Evolutionary conservation across 1,140 invertebrate species (phyloP).

Genomic region (Caenorhabditis remanei): DNA sequence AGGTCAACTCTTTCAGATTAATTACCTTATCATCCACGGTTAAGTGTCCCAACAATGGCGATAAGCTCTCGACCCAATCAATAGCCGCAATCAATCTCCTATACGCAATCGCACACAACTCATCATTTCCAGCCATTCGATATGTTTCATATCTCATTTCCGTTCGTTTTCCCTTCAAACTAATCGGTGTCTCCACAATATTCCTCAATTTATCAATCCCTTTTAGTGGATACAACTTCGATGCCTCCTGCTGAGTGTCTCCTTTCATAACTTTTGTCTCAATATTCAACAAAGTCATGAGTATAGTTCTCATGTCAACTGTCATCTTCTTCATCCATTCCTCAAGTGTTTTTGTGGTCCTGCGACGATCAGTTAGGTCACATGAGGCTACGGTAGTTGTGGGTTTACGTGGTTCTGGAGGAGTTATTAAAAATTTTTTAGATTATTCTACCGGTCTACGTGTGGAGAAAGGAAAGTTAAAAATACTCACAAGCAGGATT

Average conservation of each 20-base stretch:
- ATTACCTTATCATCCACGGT: slow-evolving; percentile 70
- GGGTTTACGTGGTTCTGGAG: slow-evolving; percentile 36
- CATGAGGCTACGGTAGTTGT: background rate
- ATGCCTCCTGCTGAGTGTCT: slow-evolving; percentile 73
- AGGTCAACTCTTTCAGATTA: too few relatives aligned
- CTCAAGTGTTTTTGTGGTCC: slow-evolving; percentile 65
- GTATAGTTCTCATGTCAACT: slow-evolving; percentile 76
- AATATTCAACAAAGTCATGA: slow-evolving; percentile 76
- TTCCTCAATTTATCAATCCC: slow-evolving; percentile 72
- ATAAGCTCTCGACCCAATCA: slow-evolving; percentile 75
- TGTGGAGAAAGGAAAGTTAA: background rate
- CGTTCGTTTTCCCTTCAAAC: slow-evolving; percentile 72
- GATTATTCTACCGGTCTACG: background rate
- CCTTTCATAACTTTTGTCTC: slow-evolving; percentile 75
- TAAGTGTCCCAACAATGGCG: slow-evolving; percentile 72
- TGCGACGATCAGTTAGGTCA: slow-evolving; percentile 49
- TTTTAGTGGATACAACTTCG: slow-evolving; percentile 73
- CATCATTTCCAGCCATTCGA: slow-evolving; percentile 76
- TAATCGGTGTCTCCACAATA: slow-evolving; percentile 72
- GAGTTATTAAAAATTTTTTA: background rate
- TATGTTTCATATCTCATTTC: slow-evolving; percentile 78
- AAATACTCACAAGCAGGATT: slow-evolving; percentile 69
- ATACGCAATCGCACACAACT: slow-evolving; percentile 75
- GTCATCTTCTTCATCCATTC: slow-evolving; percentile 69
- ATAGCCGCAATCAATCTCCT: slow-evolving; percentile 76